A percentile compares a stretch with the other conserved stretches of the same genome.
Evolutionary conservation across 2,113 vertebrate genomes (phyloP).

Genomic region (Pelobates fuscus): DNA sequence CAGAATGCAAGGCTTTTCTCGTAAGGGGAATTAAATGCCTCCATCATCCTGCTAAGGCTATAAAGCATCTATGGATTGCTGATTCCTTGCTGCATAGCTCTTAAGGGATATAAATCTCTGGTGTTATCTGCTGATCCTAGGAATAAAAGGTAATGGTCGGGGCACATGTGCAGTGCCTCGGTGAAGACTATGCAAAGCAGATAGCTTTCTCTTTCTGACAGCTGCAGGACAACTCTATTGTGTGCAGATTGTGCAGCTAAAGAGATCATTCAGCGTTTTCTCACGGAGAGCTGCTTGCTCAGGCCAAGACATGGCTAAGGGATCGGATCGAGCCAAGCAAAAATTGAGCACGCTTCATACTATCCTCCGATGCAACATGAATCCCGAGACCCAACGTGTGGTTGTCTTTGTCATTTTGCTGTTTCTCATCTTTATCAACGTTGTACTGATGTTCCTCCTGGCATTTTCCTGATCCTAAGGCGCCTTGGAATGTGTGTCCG

Average conservation of each 20-base stretch:
- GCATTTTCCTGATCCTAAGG: constrained; percentile 82
- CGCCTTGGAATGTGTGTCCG: constrained; percentile 52
- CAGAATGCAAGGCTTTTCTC: constrained; percentile 44
- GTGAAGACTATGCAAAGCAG: constrained; percentile 23
- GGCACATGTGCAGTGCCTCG: constrained; percentile 51
- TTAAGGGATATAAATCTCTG: constrained; percentile 50
- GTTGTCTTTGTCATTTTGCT: constrained; percentile 95
- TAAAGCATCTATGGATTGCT: constrained; percentile 8
- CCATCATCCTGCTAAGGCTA: constrained; percentile 36
- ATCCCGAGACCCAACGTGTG: constrained; percentile 88
- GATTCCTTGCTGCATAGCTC: constrained; percentile 17
- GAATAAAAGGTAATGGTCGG: constrained; percentile 27
- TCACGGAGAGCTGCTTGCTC: constrained; percentile 33
- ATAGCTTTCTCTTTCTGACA: constrained; percentile 52
- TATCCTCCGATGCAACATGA: constrained; percentile 91
- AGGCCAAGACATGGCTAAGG: constrained; percentile 71
- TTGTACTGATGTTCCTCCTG: constrained; percentile 94
- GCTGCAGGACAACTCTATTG: constrained; percentile 43
- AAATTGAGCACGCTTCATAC: constrained; percentile 75
- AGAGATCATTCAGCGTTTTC: not conserved
- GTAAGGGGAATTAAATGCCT: constrained; percentile 26
- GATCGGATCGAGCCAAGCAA: constrained; percentile 71
- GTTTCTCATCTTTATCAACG: constrained; percentile 94
- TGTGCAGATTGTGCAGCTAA: constrained; percentile 12
- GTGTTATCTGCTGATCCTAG: constrained; percentile 24